Base-by-base conservation (phyloP, 2,797 vertebrate genomes). In the Gymnothorax reevesii region DNA sequence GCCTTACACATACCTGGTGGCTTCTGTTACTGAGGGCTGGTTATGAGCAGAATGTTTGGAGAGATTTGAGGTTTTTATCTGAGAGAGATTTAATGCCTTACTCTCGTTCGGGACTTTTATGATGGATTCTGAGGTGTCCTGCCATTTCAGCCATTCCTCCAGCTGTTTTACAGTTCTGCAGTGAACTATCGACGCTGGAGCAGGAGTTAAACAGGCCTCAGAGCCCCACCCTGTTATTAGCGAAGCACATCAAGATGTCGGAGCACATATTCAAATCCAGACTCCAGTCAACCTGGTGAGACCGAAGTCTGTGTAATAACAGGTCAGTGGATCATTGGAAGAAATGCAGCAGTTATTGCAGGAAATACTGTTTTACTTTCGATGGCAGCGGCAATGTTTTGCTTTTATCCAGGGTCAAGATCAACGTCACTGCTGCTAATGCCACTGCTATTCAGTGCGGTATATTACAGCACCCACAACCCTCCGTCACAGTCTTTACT, bases 271-370 rank as follows among this genome's bases (percentile, higher is more conserved):
- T 94, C 92, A 91, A 88, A 94, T 88, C 90, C 87, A 92, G 88
- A 92, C 92, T 93, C 93, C 92, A 93, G 84, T 85, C 87, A 88
- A 89, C 92, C 79, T 71, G 88, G 92, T 94, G 93, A 94, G 95
- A 94, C 92, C 85, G 89, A 91, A 93, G 92, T 89, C 92, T 89
- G 89, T 90, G 91, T 93, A 94, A 95, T 94, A 94, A 94, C 91
- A 93, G 91, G 90, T 92, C 92, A 92, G 91, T 17, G 22, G 17
- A 54, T n/a, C n/a, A 17, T 42, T 1, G 27, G 71, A 90, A 94
- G 88, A 95, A 95, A 95, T 94, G 94, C 94, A 93, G 93, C 93
- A 91, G 92, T 89, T 88, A 83, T 93, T 91, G 94, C 94, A 92
- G 94, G 94, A 91, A 89, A 90, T 87, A 91, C 88, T 89, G 92